Evolutionary conservation across 2,888 invertebrate genomes (phyloP).

Genomic region (Tenthredo distinguenda): DNA sequence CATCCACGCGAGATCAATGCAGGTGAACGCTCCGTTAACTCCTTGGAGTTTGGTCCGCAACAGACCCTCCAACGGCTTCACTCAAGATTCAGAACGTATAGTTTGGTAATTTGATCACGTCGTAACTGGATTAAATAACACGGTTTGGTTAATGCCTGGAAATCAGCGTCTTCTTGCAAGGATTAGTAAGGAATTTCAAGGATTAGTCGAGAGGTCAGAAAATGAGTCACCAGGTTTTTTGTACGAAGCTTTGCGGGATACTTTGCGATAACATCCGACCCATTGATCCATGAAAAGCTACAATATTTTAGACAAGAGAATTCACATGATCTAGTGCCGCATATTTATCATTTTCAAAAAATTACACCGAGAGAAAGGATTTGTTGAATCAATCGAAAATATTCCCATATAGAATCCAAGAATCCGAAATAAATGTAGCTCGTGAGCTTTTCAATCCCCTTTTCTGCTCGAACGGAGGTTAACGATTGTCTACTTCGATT

Average conservation of each 20-base stretch:
- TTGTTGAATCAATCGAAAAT: no score
- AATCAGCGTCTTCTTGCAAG: background rate
- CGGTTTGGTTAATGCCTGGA: slow-evolving; percentile 38
- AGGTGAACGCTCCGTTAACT: slow-evolving; percentile 28
- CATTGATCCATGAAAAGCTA: background rate
- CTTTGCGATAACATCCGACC: background rate
- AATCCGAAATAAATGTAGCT: background rate
- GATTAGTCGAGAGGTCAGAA: background rate
- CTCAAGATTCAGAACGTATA: slow-evolving; percentile 41
- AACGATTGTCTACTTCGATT: background rate
- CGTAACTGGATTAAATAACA: slow-evolving; percentile 32
- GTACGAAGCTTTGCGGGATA: background rate
- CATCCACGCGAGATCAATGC: slow-evolving; percentile 40
- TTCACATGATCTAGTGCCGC: no score
- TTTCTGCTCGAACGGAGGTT: background rate
- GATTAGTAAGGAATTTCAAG: background rate
- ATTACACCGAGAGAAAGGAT: no score
- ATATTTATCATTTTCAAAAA: no score
- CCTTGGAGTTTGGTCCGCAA: slow-evolving; percentile 16
- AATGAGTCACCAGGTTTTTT: background rate
- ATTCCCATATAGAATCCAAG: no score
- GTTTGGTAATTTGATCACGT: slow-evolving; percentile 44
- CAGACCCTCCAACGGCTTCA: slow-evolving; percentile 19
- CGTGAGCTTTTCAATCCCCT: background rate
- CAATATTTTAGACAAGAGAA: no score